These are phyloP conservation scores for Falcunculus frontatus DNA, from an alignment of 2,113 vertebrate genomes.

Conservation along the genomic window DNA sequence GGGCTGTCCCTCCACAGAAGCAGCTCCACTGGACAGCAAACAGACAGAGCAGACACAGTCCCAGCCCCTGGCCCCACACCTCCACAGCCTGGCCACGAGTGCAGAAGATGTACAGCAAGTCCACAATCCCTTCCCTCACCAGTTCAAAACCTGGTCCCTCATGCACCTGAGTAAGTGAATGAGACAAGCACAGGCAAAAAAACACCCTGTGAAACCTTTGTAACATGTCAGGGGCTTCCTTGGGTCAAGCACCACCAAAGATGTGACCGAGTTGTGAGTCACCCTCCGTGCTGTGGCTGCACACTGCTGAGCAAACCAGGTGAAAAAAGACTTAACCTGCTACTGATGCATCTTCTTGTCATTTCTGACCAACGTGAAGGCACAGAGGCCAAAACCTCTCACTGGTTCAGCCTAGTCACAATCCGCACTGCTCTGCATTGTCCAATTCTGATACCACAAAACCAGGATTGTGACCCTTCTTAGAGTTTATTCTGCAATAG, in stretches of 20 bases:
- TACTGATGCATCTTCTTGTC: neutral
- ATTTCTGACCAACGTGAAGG: neutral
- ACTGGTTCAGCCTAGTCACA: neutral
- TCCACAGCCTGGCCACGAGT: neutral
- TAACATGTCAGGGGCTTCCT: neutral
- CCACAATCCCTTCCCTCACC: neutral
- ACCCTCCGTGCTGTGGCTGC: accelerated
- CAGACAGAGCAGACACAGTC: neutral
- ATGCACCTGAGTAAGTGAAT: neutral
- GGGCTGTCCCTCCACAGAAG: neutral
- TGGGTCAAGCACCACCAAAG: neutral
- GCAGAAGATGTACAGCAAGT: neutral
- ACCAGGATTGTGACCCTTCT: neutral
- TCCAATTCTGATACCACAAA: neutral
- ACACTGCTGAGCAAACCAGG: neutral
- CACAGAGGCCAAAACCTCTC: neutral
- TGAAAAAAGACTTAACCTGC: neutral
- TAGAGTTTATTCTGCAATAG: neutral
- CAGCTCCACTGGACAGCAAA: neutral
- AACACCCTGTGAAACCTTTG: accelerated
- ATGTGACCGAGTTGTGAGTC: accelerated
- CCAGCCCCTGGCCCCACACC: neutral
- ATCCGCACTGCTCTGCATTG: neutral
- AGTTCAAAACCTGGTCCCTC: neutral
- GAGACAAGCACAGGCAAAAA: neutral